phyloP scores from a whole-genome alignment of 2,888 invertebrate species.

The Mystacides longicornis region DNA sequence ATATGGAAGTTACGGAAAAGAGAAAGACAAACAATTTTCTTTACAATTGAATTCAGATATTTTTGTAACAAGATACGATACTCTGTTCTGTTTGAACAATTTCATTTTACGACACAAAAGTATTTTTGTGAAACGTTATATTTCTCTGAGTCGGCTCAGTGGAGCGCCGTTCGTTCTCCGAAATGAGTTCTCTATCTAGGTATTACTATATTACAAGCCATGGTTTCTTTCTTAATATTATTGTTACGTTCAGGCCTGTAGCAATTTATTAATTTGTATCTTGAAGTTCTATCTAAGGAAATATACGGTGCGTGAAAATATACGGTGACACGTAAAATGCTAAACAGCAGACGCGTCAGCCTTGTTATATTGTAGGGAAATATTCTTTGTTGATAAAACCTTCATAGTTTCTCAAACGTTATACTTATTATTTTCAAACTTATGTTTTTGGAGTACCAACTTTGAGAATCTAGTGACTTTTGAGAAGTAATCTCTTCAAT shows the following conservation, averaged over 20 bases:
- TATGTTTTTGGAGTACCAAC: too few species aligned
- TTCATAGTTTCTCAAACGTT: too few species aligned
- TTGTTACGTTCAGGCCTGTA: not conserved
- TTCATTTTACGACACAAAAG: slow-evolving; percentile 1
- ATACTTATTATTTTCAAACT: too few species aligned
- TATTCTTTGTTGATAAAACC: too few species aligned
- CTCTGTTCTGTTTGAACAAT: not conserved
- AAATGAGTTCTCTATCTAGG: not conserved
- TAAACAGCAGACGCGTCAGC: not conserved
- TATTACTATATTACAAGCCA: not conserved
- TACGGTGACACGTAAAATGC: not conserved
- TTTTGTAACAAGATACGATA: not conserved
- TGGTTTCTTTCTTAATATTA: not conserved
- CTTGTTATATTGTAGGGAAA: too few species aligned
- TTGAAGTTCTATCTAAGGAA: not conserved
- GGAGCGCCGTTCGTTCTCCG: not conserved
- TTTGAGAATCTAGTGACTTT: too few species aligned
- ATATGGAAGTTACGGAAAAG: too few species aligned
- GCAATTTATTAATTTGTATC: not conserved
- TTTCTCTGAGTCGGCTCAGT: not conserved
- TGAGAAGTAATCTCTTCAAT: too few species aligned
- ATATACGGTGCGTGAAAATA: not conserved
- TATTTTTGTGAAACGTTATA: not conserved
- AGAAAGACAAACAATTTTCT: slow-evolving; percentile 1
- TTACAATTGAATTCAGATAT: slow-evolving; percentile 2